A percentile compares a stretch with the other conserved stretches of the same genome.
These are phyloP conservation scores for Macroteleia sp. DNA, from an alignment of 2,888 invertebrate species.

Conservation along the genomic window DNA sequence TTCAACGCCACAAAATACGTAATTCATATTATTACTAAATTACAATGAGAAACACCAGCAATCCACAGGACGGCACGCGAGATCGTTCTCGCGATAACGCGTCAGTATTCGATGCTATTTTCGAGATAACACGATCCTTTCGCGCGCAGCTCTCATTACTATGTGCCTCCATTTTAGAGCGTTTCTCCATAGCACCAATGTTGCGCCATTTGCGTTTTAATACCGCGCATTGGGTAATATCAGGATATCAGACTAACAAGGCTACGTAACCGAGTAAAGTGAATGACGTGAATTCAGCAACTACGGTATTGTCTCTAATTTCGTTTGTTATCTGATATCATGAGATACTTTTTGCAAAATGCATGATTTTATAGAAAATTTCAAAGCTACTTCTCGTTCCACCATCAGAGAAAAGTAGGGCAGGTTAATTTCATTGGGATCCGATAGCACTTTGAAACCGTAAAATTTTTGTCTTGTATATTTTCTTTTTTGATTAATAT, in stretches of 20 bases:
- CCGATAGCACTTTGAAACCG: too few relatives aligned
- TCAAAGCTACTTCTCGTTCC: too few relatives aligned
- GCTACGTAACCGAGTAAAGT: conserved; percentile 52
- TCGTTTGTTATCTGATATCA: conserved; percentile 36
- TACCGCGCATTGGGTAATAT: conserved; percentile 66
- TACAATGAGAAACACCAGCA: conserved; percentile 48
- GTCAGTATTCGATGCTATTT: conserved; percentile 57
- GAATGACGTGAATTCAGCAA: conserved; percentile 52
- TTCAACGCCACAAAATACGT: conserved; percentile 34
- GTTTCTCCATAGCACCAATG: conserved; percentile 39
- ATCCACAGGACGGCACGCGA: conserved; percentile 50
- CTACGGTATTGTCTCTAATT: conserved; percentile 47
- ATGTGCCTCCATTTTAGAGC: conserved; percentile 46
- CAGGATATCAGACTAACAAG: conserved; percentile 70
- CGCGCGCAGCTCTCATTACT: conserved; percentile 57
- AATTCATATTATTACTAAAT: conserved; percentile 60
- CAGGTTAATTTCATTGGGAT: too few relatives aligned
- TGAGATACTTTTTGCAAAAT: conserved; percentile 21
- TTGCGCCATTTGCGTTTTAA: conserved; percentile 69
- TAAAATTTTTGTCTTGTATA: too few relatives aligned
- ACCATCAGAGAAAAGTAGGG: too few relatives aligned
- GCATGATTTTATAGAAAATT: too few relatives aligned
- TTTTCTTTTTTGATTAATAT: too few relatives aligned
- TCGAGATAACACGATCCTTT: conserved; percentile 63
- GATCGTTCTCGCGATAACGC: conserved; percentile 44